Conservation (phyloP, 2,888 invertebrate species). For the Chironomus riparius region DNA sequence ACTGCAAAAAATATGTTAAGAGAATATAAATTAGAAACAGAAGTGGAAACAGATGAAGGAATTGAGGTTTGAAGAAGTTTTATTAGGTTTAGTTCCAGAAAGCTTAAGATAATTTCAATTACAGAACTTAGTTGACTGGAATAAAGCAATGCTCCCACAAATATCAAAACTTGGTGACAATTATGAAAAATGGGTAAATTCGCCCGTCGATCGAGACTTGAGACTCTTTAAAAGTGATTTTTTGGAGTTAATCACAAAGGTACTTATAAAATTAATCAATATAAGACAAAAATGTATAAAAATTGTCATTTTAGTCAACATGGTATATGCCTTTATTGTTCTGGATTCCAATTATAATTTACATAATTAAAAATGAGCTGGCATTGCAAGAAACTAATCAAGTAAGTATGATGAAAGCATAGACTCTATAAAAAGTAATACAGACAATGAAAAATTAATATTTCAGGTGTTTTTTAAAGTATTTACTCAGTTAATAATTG, state of each 20-base stretch:
- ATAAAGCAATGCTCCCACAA: constrained; percentile 59
- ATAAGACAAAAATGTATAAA: too few species aligned
- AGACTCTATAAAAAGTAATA: too few species aligned
- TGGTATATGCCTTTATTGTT: constrained; percentile 66
- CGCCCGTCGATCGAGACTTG: constrained; percentile 61
- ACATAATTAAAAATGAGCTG: constrained; percentile 41
- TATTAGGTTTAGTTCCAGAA: too few species aligned
- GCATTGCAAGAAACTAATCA: too few species aligned
- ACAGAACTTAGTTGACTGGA: constrained; percentile 70
- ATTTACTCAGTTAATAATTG: constrained; percentile 34
- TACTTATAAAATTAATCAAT: constrained; percentile 44
- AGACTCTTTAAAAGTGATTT: constrained; percentile 55
- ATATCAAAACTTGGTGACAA: constrained; percentile 52
- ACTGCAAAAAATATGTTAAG: too few species aligned
- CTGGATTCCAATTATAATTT: constrained; percentile 60
- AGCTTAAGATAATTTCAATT: too few species aligned
- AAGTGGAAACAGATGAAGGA: background rate
- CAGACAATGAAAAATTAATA: too few species aligned
- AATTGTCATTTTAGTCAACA: constrained; percentile 52
- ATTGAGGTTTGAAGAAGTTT: background rate
- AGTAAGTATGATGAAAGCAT: too few species aligned
- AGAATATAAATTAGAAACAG: constrained; percentile 44
- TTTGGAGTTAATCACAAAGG: constrained; percentile 52
- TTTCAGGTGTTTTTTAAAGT: too few species aligned
- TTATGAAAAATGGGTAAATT: constrained; percentile 66